Evolutionary conservation across 2,797 vertebrate species (phyloP).

Genomic region (Helicolenus hilgendorfi): DNA sequence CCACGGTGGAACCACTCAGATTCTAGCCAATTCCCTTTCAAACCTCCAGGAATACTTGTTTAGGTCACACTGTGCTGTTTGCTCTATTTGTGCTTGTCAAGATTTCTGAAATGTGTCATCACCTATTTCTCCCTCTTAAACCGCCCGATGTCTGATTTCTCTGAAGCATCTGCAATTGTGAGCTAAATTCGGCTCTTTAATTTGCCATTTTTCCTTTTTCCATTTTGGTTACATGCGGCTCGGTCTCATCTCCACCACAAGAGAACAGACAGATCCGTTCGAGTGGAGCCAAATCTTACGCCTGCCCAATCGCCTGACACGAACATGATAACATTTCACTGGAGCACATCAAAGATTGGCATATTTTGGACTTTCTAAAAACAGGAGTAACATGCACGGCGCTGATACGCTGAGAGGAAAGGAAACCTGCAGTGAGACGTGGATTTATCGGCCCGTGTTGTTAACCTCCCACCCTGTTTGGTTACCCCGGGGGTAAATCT

Average conservation of each 20-base stretch:
- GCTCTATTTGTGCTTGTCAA: conserved; percentile 31
- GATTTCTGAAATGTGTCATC: conserved; percentile 51
- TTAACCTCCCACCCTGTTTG: conserved; percentile 46
- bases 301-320: conserved; percentile 75
- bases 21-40: conserved; percentile 5
- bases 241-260: conserved; percentile 43
- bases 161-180: conserved; percentile 23
- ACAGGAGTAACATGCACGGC: conserved; percentile 49
- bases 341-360: conserved; percentile 73
- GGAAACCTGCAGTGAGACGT: conserved; percentile 21
- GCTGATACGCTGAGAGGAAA: conserved; percentile 65
- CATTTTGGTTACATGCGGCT: conserved; percentile 45
- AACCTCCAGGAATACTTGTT: conserved; percentile 15
- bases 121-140: conserved; percentile 32
- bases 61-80: background rate
- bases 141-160: conserved; percentile 43
- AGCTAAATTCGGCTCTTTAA: conserved; percentile 50
- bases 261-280: conserved; percentile 57
- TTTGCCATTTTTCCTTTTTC: conserved; percentile 43
- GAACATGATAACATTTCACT: conserved; percentile 80
- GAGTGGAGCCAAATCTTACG: conserved; percentile 74
- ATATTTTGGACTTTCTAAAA: conserved; percentile 66
- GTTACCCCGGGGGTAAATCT: conserved; percentile 24
- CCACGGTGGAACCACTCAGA: conserved; percentile 43
- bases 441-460: conserved; percentile 17